A percentile compares a stretch with the other conserved stretches of the same genome.
Conservation (phyloP, 2,888 invertebrate genomes). For the Gymnosoma rotundatum region DNA sequence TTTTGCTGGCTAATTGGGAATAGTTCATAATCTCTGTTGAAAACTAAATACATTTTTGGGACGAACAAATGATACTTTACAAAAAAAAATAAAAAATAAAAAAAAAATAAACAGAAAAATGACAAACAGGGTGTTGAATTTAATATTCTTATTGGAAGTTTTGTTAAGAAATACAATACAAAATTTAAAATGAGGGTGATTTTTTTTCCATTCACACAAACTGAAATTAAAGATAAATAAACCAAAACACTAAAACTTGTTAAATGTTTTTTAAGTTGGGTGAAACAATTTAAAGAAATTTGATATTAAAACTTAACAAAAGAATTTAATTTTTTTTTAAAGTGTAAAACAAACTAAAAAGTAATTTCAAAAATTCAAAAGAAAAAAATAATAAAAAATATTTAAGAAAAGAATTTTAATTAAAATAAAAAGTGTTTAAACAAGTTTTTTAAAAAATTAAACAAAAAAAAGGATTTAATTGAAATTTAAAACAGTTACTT, state of each 20-base stretch:
- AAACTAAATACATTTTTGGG: slow-evolving; percentile 12
- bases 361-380: background rate
- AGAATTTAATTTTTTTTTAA: background rate
- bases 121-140: slow-evolving; percentile 41
- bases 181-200: background rate
- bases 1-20: slow-evolving; percentile 48
- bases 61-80: background rate
- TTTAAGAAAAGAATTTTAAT: background rate
- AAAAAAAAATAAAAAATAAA: background rate
- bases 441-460: too few species aligned
- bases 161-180: background rate
- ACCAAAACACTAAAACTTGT: background rate
- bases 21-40: slow-evolving; percentile 59
- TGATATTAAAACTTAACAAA: background rate
- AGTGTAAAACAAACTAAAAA: slow-evolving; percentile 7
- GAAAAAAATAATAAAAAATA: background rate
- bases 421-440: too few species aligned
- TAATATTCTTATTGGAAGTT: slow-evolving; percentile 45
- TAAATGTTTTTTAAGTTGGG: slow-evolving; percentile 1
- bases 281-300: slow-evolving; percentile 29
- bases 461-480: background rate
- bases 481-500: background rate
- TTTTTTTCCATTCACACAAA: background rate
- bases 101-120: background rate
- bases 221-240: slow-evolving; percentile 1